Base-by-base conservation (phyloP, 2,113 vertebrate species). In the Engystomops pustulosus region DNA sequence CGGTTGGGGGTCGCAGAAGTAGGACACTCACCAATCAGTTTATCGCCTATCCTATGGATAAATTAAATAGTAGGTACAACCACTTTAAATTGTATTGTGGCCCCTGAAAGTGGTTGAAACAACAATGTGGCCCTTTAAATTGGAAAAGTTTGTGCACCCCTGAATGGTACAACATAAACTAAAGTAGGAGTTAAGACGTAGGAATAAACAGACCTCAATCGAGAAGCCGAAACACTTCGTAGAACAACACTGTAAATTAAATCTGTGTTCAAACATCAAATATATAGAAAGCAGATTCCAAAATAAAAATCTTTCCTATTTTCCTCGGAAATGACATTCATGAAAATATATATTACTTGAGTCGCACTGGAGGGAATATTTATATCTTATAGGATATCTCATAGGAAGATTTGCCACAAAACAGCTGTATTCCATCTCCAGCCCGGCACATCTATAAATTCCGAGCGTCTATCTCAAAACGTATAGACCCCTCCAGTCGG, bases 351-450 rank as follows among this genome's bases (percentile, higher is more conserved):
- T 71, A 44, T 41, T n/a, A 27, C 69, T 44, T 15, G 1, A 14
- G 38, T 14, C 25, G 69, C 23, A 44, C 38, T 45, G 36, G n/a
- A 71, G 69, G 69, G 69, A 71, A 45, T 71, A 71, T 71, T 71
- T 71, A 71, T 71, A 71, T 44, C 36, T 41, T 71, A 44, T 25
- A 71, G 38, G 69, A 71, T 71, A 71, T 71, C 36, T 71, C 69
- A 23, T 71, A 71, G 36, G 69, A 41, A 44, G 11, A 71, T 71
- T 71, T 44, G n/a, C 36, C 69, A 71, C 38, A 12, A 25, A 70
- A 71, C 69, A 71, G 41, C 69, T 23, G n/a, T 44, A 71, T 23
- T 25, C 69, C 25, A 27, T 44, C 69, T 23, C 11, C 15, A 25
- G 8, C 41, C 15, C n/a, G 14, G 6, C 20, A 25, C 38, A 2